Percentiles rank a stretch among this genome's conserved stretches.
Evolutionary conservation across 64 coral and sea anemone genomes (phyloP).

Genomic region (Stylophora pistillata): DNA sequence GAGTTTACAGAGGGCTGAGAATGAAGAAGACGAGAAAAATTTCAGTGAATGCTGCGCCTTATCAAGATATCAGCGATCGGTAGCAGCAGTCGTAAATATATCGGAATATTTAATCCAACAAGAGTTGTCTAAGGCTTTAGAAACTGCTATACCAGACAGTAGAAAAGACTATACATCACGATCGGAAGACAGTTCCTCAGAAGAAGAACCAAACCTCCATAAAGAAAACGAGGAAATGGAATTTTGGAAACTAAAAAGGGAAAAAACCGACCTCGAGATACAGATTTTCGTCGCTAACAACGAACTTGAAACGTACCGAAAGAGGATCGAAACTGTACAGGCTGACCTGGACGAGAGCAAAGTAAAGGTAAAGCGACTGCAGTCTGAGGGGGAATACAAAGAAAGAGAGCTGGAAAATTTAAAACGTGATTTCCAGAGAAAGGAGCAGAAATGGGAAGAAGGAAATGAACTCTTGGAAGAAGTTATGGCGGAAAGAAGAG

Average conservation of each 20-base stretch:
- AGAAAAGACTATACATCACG: too few species aligned
- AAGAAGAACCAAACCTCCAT: too few species aligned
- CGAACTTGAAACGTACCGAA: not conserved
- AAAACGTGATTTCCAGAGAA: not conserved
- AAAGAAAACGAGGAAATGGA: not conserved
- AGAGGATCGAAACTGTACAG: not conserved
- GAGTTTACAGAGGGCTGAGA: too few species aligned
- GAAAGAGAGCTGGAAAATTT: constrained; percentile 28
- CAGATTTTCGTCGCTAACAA: constrained; percentile 1
- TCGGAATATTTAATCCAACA: too few species aligned
- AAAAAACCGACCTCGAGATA: not conserved
- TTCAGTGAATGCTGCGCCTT: too few species aligned
- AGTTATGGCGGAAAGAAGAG: not conserved
- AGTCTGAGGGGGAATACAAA: not conserved
- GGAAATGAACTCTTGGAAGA: not conserved
- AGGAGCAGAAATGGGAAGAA: not conserved
- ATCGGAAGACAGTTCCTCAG: too few species aligned
- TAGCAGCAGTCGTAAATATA: too few species aligned
- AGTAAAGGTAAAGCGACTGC: not conserved
- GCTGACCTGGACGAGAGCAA: not conserved
- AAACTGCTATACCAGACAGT: too few species aligned
- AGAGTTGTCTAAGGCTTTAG: too few species aligned
- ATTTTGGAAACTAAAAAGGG: not conserved
- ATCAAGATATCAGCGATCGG: too few species aligned
- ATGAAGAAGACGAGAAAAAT: not conserved